A percentile compares a stretch with the other conserved stretches of the same genome.
Conservation (phyloP, 1,140 invertebrate species). For the Drosophila arawakana region DNA sequence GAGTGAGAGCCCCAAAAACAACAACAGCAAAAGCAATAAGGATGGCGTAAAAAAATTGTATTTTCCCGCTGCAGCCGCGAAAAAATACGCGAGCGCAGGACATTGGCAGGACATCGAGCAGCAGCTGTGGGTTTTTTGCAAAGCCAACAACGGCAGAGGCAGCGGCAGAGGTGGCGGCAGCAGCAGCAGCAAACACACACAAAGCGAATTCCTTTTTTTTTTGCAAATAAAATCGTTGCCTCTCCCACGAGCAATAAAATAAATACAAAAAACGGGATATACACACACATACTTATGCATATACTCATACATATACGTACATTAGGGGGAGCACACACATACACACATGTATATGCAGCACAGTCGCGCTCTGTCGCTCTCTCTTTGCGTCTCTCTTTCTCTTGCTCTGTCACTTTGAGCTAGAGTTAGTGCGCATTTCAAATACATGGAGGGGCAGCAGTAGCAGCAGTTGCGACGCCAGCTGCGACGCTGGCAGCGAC, state of each 20-base stretch:
- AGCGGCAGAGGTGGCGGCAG: conserved; percentile 16
- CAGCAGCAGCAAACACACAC: conserved; percentile 43
- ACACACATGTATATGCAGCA: conserved; percentile 27
- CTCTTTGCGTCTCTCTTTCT: neutral
- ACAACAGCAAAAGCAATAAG: conserved; percentile 30
- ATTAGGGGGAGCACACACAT: conserved; percentile 50
- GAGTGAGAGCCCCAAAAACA: conserved; percentile 47
- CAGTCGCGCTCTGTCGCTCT: too few species aligned
- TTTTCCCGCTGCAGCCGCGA: conserved; percentile 75
- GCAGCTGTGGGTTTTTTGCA: conserved; percentile 52
- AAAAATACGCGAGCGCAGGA: conserved; percentile 78
- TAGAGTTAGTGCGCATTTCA: conserved; percentile 84
- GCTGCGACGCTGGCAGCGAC: conserved; percentile 41
- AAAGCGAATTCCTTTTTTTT: conserved; percentile 25
- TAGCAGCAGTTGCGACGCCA: conserved; percentile 20
- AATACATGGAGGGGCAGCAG: conserved; percentile 72
- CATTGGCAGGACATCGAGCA: conserved; percentile 52
- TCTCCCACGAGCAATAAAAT: conserved; percentile 61
- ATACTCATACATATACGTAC: conserved; percentile 15
- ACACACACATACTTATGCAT: conserved; percentile 22
- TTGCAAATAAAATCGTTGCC: conserved; percentile 74
- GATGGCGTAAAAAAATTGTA: conserved; percentile 59
- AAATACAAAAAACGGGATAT: conserved; percentile 58
- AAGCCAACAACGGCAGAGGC: conserved; percentile 48
- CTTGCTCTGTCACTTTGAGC: conserved; percentile 61